Conservation (phyloP, 1,140 invertebrate genomes). For the Leptinotarsa defecta region DNA sequence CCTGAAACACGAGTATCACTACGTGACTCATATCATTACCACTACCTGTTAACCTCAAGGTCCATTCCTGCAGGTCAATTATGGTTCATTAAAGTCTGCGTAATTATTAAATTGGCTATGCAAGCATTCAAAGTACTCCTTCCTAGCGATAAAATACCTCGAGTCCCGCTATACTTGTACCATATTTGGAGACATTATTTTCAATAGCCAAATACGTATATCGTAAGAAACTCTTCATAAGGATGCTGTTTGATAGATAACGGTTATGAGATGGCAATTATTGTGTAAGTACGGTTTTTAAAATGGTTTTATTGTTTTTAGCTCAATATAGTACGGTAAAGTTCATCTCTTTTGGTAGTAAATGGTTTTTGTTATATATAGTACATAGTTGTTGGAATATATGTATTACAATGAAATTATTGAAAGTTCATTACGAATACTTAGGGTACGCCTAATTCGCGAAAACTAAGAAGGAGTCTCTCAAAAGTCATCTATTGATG, state of each 20-base stretch:
- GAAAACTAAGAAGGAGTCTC: too few relatives aligned
- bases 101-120: conserved; percentile 1
- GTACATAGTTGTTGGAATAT: too few relatives aligned
- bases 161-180: conserved; percentile 1
- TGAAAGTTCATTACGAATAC: too few relatives aligned
- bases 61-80: conserved; percentile 6
- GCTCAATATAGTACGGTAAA: too few relatives aligned
- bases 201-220: background rate
- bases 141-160: background rate
- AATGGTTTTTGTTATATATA: too few relatives aligned
- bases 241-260: background rate
- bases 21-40: background rate
- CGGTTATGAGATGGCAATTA: background rate
- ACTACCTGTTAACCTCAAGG: conserved; percentile 21
- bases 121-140: background rate
- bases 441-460: too few relatives aligned
- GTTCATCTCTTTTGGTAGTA: too few relatives aligned
- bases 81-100: conserved; percentile 3
- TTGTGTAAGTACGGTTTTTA: background rate
- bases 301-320: too few relatives aligned
- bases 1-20: background rate
- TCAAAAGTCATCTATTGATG: conserved; percentile 50
- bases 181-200: conserved; percentile 14
- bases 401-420: too few relatives aligned
- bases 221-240: background rate